phyloP scores from a whole-genome alignment of 1,140 invertebrate genomes.

The Bombus waltoni region DNA sequence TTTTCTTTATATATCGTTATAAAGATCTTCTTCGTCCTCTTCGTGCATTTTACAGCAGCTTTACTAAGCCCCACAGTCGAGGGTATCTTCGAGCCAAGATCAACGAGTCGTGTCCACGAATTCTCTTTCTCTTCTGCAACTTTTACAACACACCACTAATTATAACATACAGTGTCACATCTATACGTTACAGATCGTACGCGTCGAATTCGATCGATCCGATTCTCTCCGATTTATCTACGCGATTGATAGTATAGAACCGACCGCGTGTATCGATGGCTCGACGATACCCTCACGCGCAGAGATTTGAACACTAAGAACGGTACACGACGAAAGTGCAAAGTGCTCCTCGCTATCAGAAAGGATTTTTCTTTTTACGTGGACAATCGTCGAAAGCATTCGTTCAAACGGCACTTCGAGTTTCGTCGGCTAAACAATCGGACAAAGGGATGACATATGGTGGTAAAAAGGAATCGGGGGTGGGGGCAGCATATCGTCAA shows the following conservation, averaged over 20 bases:
- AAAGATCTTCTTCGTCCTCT: constrained; percentile 14
- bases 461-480: too few relatives aligned
- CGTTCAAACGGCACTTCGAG: constrained; percentile 33
- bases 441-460: not conserved
- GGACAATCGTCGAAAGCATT: constrained; percentile 23
- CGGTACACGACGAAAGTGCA: constrained; percentile 46
- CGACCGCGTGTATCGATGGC: constrained; percentile 2
- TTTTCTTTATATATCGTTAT: not conserved
- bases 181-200: not conserved
- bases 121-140: constrained; percentile 12
- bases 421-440: constrained; percentile 30
- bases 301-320: constrained; percentile 32
- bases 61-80: constrained; percentile 32
- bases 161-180: not conserved
- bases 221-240: too few relatives aligned
- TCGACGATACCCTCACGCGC: constrained; percentile 17
- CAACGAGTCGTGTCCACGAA: constrained; percentile 5
- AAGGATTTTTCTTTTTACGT: constrained; percentile 12
- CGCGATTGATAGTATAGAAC: not conserved
- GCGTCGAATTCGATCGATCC: too few relatives aligned
- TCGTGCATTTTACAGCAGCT: constrained; percentile 10
- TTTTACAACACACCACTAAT: not conserved
- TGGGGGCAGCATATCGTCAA: constrained; percentile 26
- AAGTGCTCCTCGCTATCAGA: constrained; percentile 34
- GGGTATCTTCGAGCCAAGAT: constrained; percentile 42